Evolutionary conservation across 1,140 invertebrate genomes (phyloP).

Genomic region (Bombus pascuorum): DNA sequence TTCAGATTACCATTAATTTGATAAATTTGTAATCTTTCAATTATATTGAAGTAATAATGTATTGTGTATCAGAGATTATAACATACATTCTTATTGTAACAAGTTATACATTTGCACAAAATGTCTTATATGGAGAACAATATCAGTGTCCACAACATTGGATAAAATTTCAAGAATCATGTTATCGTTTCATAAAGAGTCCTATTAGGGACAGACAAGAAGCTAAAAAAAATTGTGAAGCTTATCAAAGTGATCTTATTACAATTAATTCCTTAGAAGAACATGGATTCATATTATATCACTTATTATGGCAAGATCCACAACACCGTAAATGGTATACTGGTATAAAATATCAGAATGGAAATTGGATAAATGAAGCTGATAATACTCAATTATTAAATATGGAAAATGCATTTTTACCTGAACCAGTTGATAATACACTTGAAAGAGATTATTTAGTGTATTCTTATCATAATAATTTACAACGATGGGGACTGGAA

Average conservation of each 20-base stretch:
- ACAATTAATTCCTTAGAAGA: constrained; percentile 92
- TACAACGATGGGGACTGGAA: constrained; percentile 92
- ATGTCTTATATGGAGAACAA: constrained; percentile 66
- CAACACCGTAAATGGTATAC: constrained; percentile 94
- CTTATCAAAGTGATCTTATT: constrained; percentile 91
- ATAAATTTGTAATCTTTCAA: neutral
- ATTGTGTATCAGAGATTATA: neutral
- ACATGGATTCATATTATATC: constrained; percentile 91
- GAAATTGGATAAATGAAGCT: constrained; percentile 92
- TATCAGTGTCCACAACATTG: constrained; percentile 91
- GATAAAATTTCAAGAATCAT: constrained; percentile 89
- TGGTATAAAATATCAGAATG: constrained; percentile 87
- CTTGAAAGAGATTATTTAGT: constrained; percentile 84
- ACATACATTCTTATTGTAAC: neutral
- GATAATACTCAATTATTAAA: constrained; percentile 89
- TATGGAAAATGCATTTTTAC: constrained; percentile 92
- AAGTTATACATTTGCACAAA: constrained; percentile 59
- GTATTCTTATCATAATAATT: constrained; percentile 87
- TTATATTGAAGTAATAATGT: constrained; percentile 9
- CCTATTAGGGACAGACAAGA: constrained; percentile 90
- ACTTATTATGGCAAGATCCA: constrained; percentile 91
- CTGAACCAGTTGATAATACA: constrained; percentile 81
- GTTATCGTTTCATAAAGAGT: constrained; percentile 94
- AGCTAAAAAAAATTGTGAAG: constrained; percentile 90
- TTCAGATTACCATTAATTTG: neutral